These are phyloP conservation scores for Drosophila setifemur DNA, from an alignment of 1,140 invertebrate species.

Conservation along the genomic window DNA sequence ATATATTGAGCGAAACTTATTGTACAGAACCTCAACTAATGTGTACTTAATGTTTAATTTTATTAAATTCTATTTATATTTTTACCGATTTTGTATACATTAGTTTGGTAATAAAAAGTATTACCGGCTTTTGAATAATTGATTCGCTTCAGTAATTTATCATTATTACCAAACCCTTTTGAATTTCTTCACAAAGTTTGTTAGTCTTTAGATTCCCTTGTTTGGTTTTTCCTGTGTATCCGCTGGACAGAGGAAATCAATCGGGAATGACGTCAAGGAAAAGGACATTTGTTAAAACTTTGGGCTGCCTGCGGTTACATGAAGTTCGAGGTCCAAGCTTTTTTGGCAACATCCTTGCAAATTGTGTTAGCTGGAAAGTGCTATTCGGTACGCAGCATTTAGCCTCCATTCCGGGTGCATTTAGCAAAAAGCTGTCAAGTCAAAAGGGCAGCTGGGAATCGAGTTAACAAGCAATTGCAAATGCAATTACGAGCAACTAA, in stretches of 20 bases:
- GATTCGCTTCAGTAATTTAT: too few relatives aligned
- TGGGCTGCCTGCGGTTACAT: slow-evolving; percentile 15
- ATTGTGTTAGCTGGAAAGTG: slow-evolving; percentile 28
- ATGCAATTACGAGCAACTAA: slow-evolving; percentile 72
- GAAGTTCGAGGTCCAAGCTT: slow-evolving; percentile 17
- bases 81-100: too few relatives aligned
- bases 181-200: too few relatives aligned
- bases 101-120: too few relatives aligned
- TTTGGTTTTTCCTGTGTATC: not conserved
- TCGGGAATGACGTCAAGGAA: slow-evolving; percentile 55
- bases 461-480: slow-evolving; percentile 66
- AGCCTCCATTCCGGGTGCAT: slow-evolving; percentile 22
- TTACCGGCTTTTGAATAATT: too few relatives aligned
- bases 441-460: slow-evolving; percentile 53
- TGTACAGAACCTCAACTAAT: too few relatives aligned
- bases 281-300: slow-evolving; percentile 1
- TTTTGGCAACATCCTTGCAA: slow-evolving; percentile 21
- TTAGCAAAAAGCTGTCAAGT: slow-evolving; percentile 46
- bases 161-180: too few relatives aligned
- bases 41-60: too few relatives aligned
- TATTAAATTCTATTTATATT: too few relatives aligned
- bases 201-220: too few relatives aligned
- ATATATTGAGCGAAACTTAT: too few relatives aligned
- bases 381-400: slow-evolving; percentile 25
- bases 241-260: slow-evolving; percentile 43